Evolutionary conservation across 2,797 vertebrate species (phyloP), one percentile per base, ranked within the genome.

Genomic region (Borostomias antarcticus): DNA sequence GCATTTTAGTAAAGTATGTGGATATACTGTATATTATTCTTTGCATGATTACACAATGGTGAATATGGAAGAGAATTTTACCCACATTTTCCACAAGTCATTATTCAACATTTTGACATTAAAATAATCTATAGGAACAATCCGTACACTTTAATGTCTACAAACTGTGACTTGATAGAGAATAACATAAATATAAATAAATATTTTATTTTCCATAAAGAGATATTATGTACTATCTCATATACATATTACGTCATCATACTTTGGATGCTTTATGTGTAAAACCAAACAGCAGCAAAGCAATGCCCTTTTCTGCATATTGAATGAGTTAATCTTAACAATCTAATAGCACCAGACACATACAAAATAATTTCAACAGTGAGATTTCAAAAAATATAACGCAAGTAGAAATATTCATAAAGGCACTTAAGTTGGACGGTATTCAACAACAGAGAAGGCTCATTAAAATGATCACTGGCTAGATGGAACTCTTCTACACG

Each of bases 261-360:
- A 75, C 74, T 82, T 74, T 75, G 73, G 78, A 76, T 71, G 66
- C 65, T 65, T 78, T n/a, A 54, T 43, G 25, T 64, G 8, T 59
- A 64, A 53, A 73, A 50, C 51, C 70, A 79, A 83, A 77, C 73
- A 75, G 77, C 83, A 81, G 70, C 75, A 70, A 80, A 78, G 62
- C 62, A 64, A 71, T 29, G 19, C 48, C 68, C 63, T 50, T 73
- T 62, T 61, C 57, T 74, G 68, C 63, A 32, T 65, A 78, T 62
- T 60, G 53, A 77, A 74, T 79, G 69, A 74, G 63, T 62, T 13
- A 35, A 62, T 62, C 53, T 58, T 69, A 50, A 86, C 81, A 85
- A 79, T 85, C 78, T 78, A 35, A 79, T 79, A 90, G 89, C 89
- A 90, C 88, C 89, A 83, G 82, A 83, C 83, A 75, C 65, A 70